A percentile compares a stretch with the other conserved stretches of the same genome.
These are phyloP conservation scores for Cygnus olor DNA, from an alignment of 2,797 vertebrate genomes.

Conservation along the genomic window DNA sequence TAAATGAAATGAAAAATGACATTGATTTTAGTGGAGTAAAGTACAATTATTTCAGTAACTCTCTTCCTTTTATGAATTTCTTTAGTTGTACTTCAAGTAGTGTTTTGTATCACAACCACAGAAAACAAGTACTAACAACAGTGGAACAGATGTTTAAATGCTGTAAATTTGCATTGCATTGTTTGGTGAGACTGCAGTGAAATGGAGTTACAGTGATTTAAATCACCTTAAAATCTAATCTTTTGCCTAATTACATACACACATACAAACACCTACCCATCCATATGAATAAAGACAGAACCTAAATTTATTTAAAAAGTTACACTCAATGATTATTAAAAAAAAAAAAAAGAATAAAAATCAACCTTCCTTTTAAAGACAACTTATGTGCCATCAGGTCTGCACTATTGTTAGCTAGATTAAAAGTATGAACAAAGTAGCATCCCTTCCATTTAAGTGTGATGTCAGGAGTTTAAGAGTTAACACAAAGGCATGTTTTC, in stretches of 20 bases:
- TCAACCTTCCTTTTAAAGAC: not conserved
- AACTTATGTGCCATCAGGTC: not conserved
- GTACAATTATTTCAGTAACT: not conserved
- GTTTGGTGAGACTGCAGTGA: not conserved
- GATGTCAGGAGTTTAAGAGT: not conserved
- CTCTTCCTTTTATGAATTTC: not conserved
- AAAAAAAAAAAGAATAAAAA: not conserved
- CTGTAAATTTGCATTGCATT: not conserved
- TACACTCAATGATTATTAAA: not conserved
- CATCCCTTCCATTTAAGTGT: not conserved
- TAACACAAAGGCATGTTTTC: not conserved
- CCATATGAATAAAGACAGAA: not conserved
- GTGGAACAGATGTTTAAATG: not conserved
- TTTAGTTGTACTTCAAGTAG: not conserved
- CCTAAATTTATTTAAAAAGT: not conserved
- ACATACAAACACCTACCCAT: not conserved
- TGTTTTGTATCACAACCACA: not conserved
- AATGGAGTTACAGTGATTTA: not conserved
- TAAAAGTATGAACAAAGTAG: not conserved
- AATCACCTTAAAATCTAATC: not conserved
- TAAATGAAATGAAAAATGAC: not conserved
- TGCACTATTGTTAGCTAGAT: rapidly evolving
- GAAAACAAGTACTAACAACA: not conserved
- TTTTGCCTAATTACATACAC: not conserved
- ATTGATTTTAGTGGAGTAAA: not conserved